A percentile compares a stretch with the other conserved stretches of the same genome.
Evolutionary conservation across 2,797 vertebrate genomes (phyloP).

Genomic region (Hybognathus amarus): DNA sequence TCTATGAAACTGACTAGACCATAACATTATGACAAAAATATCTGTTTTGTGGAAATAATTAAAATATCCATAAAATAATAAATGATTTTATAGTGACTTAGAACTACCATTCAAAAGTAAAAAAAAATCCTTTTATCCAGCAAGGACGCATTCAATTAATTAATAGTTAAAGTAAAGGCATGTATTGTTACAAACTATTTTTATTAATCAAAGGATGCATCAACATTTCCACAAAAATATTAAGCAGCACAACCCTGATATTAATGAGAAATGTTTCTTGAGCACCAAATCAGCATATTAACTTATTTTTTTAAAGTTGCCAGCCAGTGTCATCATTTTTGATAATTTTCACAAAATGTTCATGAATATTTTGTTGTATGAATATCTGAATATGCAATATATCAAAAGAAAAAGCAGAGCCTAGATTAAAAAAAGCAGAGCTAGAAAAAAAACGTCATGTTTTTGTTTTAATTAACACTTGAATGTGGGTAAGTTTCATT

Average conservation of each 20-base stretch:
- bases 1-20: constrained; percentile 3
- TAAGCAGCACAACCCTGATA: background rate
- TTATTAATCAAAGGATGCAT: background rate
- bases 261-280: background rate
- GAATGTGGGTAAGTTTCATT: too few relatives aligned
- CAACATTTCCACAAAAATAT: background rate
- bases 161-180: background rate
- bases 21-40: background rate
- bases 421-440: too few relatives aligned
- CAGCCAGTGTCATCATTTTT: too few relatives aligned
- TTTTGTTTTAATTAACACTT: too few relatives aligned
- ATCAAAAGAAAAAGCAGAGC: too few relatives aligned
- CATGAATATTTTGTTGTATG: too few relatives aligned
- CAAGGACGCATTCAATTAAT: background rate
- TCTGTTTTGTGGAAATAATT: background rate
- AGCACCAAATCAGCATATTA: background rate
- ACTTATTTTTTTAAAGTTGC: too few relatives aligned
- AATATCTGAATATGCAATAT: too few relatives aligned
- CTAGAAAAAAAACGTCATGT: too few relatives aligned
- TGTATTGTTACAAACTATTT: background rate
- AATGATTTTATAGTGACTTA: background rate
- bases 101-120: background rate
- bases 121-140: background rate
- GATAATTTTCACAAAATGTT: too few relatives aligned
- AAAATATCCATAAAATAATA: background rate